phyloP scores from a whole-genome alignment of 1,140 invertebrate species.

The Drosophila orosa region DNA sequence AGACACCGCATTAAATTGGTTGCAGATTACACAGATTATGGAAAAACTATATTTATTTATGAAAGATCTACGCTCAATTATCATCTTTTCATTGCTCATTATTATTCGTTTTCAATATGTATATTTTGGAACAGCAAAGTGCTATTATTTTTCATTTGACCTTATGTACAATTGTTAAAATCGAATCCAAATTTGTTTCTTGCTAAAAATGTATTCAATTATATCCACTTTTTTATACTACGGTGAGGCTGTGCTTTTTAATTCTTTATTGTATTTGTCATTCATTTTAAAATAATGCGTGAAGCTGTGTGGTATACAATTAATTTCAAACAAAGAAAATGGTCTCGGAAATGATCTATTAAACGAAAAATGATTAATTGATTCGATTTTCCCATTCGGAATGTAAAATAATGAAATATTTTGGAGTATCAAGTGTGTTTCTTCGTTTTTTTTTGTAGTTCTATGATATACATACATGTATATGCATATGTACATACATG shows the following conservation, averaged over 20 bases:
- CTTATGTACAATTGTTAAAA: conserved; percentile 29
- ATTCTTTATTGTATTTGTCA: conserved; percentile 59
- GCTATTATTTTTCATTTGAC: conserved; percentile 34
- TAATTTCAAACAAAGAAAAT: not conserved
- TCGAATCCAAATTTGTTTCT: conserved; percentile 46
- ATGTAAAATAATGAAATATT: conserved; percentile 3
- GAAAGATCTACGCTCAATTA: not conserved
- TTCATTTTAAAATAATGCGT: conserved; percentile 23
- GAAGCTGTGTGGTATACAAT: conserved; percentile 5
- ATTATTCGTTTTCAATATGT: conserved; percentile 18
- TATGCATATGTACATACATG: not conserved
- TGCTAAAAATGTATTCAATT: conserved; percentile 52
- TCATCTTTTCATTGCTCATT: not conserved
- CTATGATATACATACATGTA: not conserved
- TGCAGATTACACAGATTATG: not conserved
- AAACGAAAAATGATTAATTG: not conserved
- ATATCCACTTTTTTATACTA: conserved; percentile 4
- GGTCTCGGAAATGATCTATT: conserved; percentile 5
- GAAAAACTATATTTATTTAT: conserved; percentile 8
- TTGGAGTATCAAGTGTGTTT: not conserved
- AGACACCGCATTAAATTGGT: conserved; percentile 1
- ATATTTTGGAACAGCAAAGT: conserved; percentile 23
- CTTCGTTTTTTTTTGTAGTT: conserved; percentile 1
- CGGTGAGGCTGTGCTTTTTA: conserved; percentile 11
- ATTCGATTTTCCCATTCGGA: not conserved